A percentile compares a stretch with the other conserved stretches of the same genome.
Conservation (phyloP, 30 jellyfish, hydroid and myxozoan genomes). For the Pelagia noctiluca region DNA sequence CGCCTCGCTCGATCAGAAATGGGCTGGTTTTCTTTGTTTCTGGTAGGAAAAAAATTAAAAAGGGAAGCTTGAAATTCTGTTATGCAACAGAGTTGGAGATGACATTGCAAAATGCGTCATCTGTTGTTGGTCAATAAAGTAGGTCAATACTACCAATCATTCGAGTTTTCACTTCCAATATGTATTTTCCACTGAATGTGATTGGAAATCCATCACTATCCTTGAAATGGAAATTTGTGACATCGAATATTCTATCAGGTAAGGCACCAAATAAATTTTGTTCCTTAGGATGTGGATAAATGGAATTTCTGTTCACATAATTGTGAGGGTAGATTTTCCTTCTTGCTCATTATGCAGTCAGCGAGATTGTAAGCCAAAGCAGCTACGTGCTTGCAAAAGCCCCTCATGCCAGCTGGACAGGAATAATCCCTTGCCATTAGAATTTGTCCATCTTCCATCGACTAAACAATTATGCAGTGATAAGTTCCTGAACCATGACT, state of each 20-base stretch:
- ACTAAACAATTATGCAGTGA: conserved; percentile 1
- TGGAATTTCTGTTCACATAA: background rate
- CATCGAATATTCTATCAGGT: too few species aligned
- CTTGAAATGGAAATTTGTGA: too few species aligned
- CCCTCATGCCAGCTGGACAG: background rate
- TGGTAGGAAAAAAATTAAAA: background rate
- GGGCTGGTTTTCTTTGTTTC: too few species aligned
- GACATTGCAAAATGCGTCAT: too few species aligned
- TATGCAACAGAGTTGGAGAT: too few species aligned
- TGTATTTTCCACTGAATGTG: too few species aligned
- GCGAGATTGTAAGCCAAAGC: conserved; percentile 2
- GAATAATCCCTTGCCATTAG: background rate
- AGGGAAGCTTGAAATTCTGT: background rate
- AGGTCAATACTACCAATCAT: background rate
- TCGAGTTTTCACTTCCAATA: too few species aligned
- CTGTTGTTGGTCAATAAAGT: background rate
- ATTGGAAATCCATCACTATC: background rate
- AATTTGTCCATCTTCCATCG: background rate
- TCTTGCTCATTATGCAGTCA: too few species aligned
- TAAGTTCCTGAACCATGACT: background rate
- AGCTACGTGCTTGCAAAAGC: background rate
- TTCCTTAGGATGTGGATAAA: too few species aligned
- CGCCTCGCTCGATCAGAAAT: conserved; percentile 5
- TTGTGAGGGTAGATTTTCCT: too few species aligned
- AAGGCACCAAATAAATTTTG: too few species aligned